Evolutionary conservation across 92 coral and sea anemone species (phyloP), one percentile per base, ranked within the genome.

Genomic region (Pocillopora grandis): DNA sequence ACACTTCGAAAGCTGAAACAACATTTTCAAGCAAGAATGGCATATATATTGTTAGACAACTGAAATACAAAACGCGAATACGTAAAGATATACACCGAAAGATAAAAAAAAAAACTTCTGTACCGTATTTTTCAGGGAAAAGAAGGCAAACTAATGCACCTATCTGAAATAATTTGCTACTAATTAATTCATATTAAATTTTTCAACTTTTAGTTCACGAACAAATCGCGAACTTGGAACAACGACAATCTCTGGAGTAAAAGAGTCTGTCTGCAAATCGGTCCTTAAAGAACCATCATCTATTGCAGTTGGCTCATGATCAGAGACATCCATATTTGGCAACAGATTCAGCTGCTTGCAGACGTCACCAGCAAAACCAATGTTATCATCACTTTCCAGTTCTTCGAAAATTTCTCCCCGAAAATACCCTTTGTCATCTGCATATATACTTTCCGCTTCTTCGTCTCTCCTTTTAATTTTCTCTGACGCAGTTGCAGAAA

Each of bases 351-450:
- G 48, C 56, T 76, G 31, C 57, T 76, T 16, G 12, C 75, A 56
- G 58, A 83, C 42, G 52, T 83, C 80, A 84, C 87, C 87, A 12
- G 36, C 55, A 76, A 84, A 84, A 18, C 87, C 87, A 56, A 66
- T 1, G 10, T 75, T 74, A 19, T 84, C 76, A 58, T 69, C 76
- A 58, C 72, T 76, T 36, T 76, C 59, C 42, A 16, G 35, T 27
- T 67, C 36, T n/a, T 49, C 35, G 23, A 64, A 68, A 27, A 76
- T 18, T 12, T 76, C 82, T 1, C 82, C 87, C 56, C 27, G 58
- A 11, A 84, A 49, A 65, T 76, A 84, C 4, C 72, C 72, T 82
- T 82, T 31, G 70, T 82, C 86, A 48, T 82, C 79, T 36, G 79
- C 79, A 62, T 21, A 72, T 52, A 72, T 4, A 60, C 62, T 62